These are phyloP conservation scores for Lagopus leucura DNA, from an alignment of 2,113 vertebrate species.

Conservation along the genomic window DNA sequence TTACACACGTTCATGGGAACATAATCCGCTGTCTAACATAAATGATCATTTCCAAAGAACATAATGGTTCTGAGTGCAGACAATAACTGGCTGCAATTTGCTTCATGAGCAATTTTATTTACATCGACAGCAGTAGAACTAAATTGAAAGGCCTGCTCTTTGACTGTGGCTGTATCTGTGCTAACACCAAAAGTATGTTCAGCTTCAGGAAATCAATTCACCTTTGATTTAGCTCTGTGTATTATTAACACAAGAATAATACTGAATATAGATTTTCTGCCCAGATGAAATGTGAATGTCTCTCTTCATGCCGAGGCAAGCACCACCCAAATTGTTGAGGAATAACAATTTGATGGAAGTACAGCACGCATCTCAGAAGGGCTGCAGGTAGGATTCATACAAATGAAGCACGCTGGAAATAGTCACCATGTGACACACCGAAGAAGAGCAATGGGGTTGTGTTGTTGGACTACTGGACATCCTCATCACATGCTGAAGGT, in stretches of 20 bases:
- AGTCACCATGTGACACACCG: background rate
- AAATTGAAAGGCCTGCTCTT: slow-evolving; percentile 72
- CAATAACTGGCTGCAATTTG: slow-evolving; percentile 70
- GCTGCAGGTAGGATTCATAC: background rate
- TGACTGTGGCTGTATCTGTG: slow-evolving; percentile 40
- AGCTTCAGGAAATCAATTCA: slow-evolving; percentile 73
- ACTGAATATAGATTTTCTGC: slow-evolving; percentile 68
- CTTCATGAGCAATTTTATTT: slow-evolving; percentile 76
- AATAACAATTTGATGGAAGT: background rate
- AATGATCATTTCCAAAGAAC: slow-evolving; percentile 64
- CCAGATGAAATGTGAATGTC: slow-evolving; percentile 40
- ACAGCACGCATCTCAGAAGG: background rate
- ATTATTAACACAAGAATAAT: slow-evolving; percentile 75
- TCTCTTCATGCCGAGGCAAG: slow-evolving; percentile 36
- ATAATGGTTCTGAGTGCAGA: slow-evolving; percentile 61
- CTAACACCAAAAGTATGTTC: slow-evolving; percentile 63
- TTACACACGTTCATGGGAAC: slow-evolving; percentile 46
- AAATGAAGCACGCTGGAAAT: background rate
- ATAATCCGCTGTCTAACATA: slow-evolving; percentile 58
- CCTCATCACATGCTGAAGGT: background rate
- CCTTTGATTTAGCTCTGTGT: slow-evolving; percentile 69
- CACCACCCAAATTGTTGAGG: slow-evolving; percentile 53
- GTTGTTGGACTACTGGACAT: background rate
- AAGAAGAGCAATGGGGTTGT: background rate
- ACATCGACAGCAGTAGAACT: slow-evolving; percentile 59